Conservation (phyloP, 2,888 invertebrate species). For the Leucoptera coffeella region DNA sequence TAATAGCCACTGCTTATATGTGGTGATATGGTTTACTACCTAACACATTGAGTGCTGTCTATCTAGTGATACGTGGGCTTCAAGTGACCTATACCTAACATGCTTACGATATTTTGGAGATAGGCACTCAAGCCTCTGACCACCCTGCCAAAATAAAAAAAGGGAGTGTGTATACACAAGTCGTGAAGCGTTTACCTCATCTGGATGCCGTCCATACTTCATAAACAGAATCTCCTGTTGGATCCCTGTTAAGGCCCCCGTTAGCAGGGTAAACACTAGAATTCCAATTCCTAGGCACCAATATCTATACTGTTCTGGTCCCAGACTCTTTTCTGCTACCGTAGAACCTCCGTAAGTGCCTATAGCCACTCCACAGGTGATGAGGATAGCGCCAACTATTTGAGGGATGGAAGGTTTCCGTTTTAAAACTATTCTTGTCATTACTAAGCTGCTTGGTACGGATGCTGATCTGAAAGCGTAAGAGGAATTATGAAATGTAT, state of each 20-base stretch:
- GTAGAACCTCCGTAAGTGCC: slow-evolving; percentile 37
- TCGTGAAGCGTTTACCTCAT: slow-evolving; percentile 34
- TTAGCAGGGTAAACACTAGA: slow-evolving; percentile 21
- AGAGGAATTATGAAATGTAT: not conserved
- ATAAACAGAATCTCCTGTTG: slow-evolving; percentile 35
- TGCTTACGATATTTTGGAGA: too few relatives aligned
- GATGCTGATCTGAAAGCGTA: slow-evolving; percentile 34
- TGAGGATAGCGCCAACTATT: slow-evolving; percentile 28
- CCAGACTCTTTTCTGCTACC: slow-evolving; percentile 19
- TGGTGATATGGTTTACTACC: too few relatives aligned
- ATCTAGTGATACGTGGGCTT: too few relatives aligned
- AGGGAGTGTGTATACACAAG: too few relatives aligned
- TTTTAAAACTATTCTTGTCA: slow-evolving; percentile 27
- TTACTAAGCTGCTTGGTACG: slow-evolving; percentile 37
- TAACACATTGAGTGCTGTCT: too few relatives aligned
- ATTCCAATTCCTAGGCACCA: slow-evolving; percentile 36
- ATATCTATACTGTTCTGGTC: slow-evolving; percentile 20
- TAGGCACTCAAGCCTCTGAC: too few relatives aligned
- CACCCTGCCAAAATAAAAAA: too few relatives aligned
- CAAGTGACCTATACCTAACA: too few relatives aligned
- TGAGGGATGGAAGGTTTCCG: slow-evolving; percentile 22
- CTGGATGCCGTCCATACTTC: slow-evolving; percentile 37
- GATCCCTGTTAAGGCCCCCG: slow-evolving; percentile 34
- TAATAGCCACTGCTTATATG: too few relatives aligned
- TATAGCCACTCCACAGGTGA: slow-evolving; percentile 25